phyloP scores from a whole-genome alignment of 2,888 invertebrate species.

The Tortrix viridana region DNA sequence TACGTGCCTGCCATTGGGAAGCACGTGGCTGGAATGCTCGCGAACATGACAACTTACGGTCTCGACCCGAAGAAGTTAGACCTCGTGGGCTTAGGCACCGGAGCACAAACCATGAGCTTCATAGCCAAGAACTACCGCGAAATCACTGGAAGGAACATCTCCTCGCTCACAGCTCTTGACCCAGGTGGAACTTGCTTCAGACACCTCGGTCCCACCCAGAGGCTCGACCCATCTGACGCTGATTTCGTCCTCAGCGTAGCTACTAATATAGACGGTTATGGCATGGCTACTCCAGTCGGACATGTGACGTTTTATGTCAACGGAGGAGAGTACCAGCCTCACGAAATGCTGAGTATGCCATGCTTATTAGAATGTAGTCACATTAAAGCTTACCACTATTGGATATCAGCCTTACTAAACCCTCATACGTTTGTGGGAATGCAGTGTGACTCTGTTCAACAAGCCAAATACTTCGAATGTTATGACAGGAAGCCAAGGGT shows the following conservation, averaged over 20 bases:
- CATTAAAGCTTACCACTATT: slow-evolving; percentile 44
- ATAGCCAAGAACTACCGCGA: slow-evolving; percentile 61
- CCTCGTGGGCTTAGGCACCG: slow-evolving; percentile 65
- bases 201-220: slow-evolving; percentile 57
- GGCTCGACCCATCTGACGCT: slow-evolving; percentile 64
- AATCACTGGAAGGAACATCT: slow-evolving; percentile 59
- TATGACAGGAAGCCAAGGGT: slow-evolving; percentile 47
- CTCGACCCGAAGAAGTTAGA: slow-evolving; percentile 63
- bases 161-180: slow-evolving; percentile 61
- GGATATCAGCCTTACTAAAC: slow-evolving; percentile 48
- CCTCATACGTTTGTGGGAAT: slow-evolving; percentile 49
- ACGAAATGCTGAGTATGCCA: slow-evolving; percentile 45
- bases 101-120: slow-evolving; percentile 66
- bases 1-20: slow-evolving; percentile 59
- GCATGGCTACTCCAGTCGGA: slow-evolving; percentile 67
- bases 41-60: slow-evolving; percentile 54
- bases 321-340: slow-evolving; percentile 57
- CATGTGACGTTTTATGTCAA: slow-evolving; percentile 72
- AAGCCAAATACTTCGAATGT: slow-evolving; percentile 51
- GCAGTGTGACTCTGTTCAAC: slow-evolving; percentile 52
- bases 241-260: slow-evolving; percentile 64
- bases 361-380: slow-evolving; percentile 51
- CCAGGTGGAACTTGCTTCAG: slow-evolving; percentile 72
- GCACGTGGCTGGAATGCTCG: slow-evolving; percentile 62
- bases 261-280: slow-evolving; percentile 68